Conservation (phyloP, 1,140 invertebrate genomes). For the Copidosoma floridanum region DNA sequence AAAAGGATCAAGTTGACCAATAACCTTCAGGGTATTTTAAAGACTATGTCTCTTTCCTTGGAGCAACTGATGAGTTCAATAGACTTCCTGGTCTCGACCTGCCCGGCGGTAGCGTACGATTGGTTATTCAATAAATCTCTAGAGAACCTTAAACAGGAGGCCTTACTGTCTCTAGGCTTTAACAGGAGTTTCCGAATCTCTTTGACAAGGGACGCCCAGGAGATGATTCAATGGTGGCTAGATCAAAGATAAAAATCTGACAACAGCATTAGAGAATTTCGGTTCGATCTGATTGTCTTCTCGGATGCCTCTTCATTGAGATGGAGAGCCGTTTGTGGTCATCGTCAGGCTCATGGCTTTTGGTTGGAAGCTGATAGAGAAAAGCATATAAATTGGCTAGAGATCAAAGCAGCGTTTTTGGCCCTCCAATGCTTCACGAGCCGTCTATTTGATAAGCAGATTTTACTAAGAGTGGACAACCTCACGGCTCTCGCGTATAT, state of each 20-base stretch:
- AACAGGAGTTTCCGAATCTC: constrained; percentile 4
- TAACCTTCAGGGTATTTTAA: no score
- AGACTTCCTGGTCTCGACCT: constrained; percentile 10
- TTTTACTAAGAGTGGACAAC: constrained; percentile 40
- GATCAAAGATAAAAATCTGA: background rate
- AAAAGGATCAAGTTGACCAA: no score
- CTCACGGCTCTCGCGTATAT: no score
- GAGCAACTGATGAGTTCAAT: background rate
- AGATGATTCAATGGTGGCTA: constrained; percentile 23
- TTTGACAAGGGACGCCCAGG: background rate
- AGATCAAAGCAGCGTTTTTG: constrained; percentile 40
- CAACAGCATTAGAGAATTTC: no score
- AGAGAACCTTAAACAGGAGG: constrained; percentile 24
- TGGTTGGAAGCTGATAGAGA: constrained; percentile 34
- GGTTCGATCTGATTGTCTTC: constrained; percentile 38
- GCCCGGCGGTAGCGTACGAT: constrained; percentile 16
- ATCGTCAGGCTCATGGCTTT: constrained; percentile 27
- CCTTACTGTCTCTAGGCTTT: constrained; percentile 21
- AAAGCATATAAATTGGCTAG: constrained; percentile 44
- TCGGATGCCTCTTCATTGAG: constrained; percentile 42
- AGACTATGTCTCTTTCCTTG: background rate
- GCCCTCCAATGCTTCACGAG: constrained; percentile 42
- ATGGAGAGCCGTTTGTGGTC: constrained; percentile 41
- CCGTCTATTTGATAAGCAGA: constrained; percentile 33
- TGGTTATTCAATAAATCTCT: constrained; percentile 23